Conservation (phyloP, 2,888 invertebrate genomes). For the Sicus ferrugineus region DNA sequence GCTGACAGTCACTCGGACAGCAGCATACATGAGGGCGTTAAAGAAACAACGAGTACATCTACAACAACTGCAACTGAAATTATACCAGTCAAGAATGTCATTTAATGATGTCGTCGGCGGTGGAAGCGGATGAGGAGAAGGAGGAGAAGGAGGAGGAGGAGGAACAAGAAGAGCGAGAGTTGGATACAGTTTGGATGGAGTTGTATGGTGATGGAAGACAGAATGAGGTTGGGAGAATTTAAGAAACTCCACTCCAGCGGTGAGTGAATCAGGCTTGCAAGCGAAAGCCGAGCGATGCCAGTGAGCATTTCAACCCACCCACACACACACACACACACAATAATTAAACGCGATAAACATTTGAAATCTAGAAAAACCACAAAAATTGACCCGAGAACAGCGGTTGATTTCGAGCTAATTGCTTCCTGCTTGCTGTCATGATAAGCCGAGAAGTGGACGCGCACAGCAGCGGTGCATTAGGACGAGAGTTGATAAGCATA, state of each 20-base stretch:
- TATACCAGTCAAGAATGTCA: not conserved
- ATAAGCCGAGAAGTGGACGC: slow-evolving; percentile 9
- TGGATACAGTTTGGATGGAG: too few relatives aligned
- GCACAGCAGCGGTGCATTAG: slow-evolving; percentile 17
- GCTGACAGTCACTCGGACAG: slow-evolving; percentile 8
- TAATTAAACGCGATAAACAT: slow-evolving; percentile 25
- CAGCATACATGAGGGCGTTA: not conserved
- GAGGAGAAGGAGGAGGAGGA: not conserved
- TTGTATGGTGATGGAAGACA: too few relatives aligned
- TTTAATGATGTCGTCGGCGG: not conserved
- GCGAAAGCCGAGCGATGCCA: not conserved
- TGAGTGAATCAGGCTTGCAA: too few relatives aligned
- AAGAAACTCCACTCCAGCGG: too few relatives aligned
- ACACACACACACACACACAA: slow-evolving; percentile 7
- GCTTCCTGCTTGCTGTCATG: slow-evolving; percentile 19
- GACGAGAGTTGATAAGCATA: slow-evolving; percentile 20
- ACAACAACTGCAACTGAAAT: not conserved
- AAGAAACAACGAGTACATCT: not conserved
- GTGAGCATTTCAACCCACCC: not conserved
- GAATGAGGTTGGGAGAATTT: not conserved
- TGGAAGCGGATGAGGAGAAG: not conserved
- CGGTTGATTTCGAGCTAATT: slow-evolving; percentile 18
- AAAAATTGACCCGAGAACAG: not conserved
- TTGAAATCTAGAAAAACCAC: slow-evolving; percentile 19
- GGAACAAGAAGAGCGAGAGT: too few relatives aligned